Evolutionary conservation across 1,140 invertebrate genomes (phyloP).

Genomic region (Drosophila nigromelanica): DNA sequence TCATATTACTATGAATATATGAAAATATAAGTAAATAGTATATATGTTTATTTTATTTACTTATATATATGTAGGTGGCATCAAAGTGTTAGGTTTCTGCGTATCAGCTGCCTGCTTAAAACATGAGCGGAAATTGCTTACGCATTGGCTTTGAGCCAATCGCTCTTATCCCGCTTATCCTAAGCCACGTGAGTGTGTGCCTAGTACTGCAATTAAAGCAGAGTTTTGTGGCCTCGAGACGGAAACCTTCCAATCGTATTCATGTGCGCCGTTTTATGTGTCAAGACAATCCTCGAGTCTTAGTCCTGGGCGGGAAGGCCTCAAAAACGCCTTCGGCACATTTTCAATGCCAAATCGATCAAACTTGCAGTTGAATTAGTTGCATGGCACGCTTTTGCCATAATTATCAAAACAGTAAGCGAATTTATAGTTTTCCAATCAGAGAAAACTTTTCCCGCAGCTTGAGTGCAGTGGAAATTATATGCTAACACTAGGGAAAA

Average conservation of each 20-base stretch:
- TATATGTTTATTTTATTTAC: background rate
- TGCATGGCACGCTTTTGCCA: constrained; percentile 29
- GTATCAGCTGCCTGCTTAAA: background rate
- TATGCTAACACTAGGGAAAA: too few species aligned
- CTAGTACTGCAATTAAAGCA: constrained; percentile 25
- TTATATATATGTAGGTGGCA: background rate
- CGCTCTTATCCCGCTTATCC: constrained; percentile 12
- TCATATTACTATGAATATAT: constrained; percentile 1
- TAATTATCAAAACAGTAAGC: background rate
- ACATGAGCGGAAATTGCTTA: constrained; percentile 4
- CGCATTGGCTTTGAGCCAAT: background rate
- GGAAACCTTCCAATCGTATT: constrained; percentile 12
- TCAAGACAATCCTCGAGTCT: constrained; percentile 15
- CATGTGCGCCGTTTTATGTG: constrained; percentile 7
- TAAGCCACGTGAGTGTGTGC: background rate
- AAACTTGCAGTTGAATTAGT: constrained; percentile 62
- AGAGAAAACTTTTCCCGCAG: constrained; percentile 12
- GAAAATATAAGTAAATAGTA: background rate
- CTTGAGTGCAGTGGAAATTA: too few species aligned
- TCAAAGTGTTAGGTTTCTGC: background rate
- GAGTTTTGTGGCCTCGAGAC: constrained; percentile 16
- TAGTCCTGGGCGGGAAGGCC: background rate
- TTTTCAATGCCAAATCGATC: constrained; percentile 68
- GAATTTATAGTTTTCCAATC: constrained; percentile 12
- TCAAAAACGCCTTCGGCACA: constrained; percentile 6